Conservation (phyloP, 2,888 invertebrate species). For the Plagiodera versicolora region DNA sequence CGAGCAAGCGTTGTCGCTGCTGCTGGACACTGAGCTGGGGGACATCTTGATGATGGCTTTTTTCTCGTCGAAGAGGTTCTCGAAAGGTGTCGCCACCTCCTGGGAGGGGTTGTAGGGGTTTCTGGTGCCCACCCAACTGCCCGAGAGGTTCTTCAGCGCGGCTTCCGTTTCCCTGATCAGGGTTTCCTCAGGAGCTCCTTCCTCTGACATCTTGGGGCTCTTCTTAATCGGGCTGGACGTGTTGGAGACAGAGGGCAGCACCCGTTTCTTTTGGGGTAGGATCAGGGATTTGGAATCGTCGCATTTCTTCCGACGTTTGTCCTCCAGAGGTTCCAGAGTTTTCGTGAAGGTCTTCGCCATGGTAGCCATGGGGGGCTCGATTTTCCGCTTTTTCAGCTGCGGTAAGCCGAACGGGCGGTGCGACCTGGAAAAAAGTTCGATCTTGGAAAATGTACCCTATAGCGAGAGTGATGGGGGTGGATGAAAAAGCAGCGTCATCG, state of each 20-base stretch:
- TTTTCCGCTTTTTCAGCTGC: conserved; percentile 71
- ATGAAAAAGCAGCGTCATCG: too few species aligned
- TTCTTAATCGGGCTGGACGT: conserved; percentile 50
- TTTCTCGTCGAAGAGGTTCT: conserved; percentile 83
- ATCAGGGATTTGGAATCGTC: conserved; percentile 53
- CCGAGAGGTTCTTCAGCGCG: conserved; percentile 82
- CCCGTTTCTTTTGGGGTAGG: conserved; percentile 64
- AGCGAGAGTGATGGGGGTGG: neutral
- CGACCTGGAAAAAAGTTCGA: conserved; percentile 46
- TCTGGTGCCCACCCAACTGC: conserved; percentile 77
- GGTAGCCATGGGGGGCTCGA: conserved; percentile 57
- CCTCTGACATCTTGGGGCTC: conserved; percentile 55
- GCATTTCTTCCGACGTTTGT: conserved; percentile 58
- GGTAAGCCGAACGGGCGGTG: conserved; percentile 51
- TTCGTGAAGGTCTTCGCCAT: conserved; percentile 44
- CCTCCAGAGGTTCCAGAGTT: conserved; percentile 44
- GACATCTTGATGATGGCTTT: conserved; percentile 66
- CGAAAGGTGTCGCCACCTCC: conserved; percentile 79
- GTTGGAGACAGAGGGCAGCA: conserved; percentile 48
- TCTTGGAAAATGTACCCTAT: conserved; percentile 3
- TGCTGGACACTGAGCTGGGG: conserved; percentile 65
- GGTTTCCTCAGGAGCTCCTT: conserved; percentile 71
- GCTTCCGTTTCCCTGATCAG: conserved; percentile 87
- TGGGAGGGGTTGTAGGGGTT: conserved; percentile 67
- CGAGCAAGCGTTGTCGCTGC: conserved; percentile 64